These are phyloP conservation scores for Candoia aspera DNA, from an alignment of 2,113 vertebrate genomes.

Conservation along the genomic window DNA sequence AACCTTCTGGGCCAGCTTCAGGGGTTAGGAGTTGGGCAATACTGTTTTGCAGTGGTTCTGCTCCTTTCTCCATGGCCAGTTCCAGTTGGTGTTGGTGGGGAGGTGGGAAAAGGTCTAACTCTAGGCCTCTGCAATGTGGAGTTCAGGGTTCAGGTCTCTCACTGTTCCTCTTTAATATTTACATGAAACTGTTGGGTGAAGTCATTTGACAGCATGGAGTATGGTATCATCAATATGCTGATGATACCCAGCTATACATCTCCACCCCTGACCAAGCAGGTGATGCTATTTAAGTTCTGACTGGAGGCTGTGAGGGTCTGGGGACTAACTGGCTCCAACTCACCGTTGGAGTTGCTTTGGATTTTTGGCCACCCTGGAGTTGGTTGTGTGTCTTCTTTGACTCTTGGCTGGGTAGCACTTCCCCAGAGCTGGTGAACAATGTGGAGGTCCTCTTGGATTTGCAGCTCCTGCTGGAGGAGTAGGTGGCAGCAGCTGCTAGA, in stretches of 20 bases:
- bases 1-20: background rate
- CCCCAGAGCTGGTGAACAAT: background rate
- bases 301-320: background rate
- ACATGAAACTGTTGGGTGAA: background rate
- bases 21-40: background rate
- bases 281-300: background rate
- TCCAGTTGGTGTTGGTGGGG: background rate
- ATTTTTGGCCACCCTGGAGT: background rate
- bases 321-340: background rate
- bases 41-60: background rate
- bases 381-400: background rate
- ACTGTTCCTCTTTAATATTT: background rate
- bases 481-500: background rate
- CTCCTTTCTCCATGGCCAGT: background rate
- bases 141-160: background rate
- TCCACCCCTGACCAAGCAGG: background rate
- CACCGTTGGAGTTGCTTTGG: background rate
- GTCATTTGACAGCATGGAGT: background rate
- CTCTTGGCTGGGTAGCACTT: background rate
- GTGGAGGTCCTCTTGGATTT: background rate
- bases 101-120: background rate
- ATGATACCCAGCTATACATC: background rate
- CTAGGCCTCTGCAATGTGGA: background rate
- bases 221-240: background rate
- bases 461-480: background rate